A percentile compares a stretch with the other conserved stretches of the same genome.
These are phyloP conservation scores for Pomatorhinus ruficollis DNA, from an alignment of 2,113 vertebrate genomes.

Conservation along the genomic window DNA sequence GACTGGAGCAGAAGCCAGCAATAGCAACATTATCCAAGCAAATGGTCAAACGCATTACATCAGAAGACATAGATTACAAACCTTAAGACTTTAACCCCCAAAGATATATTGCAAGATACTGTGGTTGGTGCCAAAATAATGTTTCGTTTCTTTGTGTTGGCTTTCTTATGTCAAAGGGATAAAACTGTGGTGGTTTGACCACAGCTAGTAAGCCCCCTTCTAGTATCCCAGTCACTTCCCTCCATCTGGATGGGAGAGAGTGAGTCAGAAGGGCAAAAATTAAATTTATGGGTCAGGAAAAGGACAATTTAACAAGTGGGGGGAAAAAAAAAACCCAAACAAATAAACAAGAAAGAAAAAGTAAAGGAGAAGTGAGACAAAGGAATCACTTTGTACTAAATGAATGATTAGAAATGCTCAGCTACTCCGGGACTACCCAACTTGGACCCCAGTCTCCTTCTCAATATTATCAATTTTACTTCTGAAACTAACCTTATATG, in stretches of 20 bases:
- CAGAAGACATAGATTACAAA: not conserved
- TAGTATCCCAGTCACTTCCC: not conserved
- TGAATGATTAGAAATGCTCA: fast-evolving
- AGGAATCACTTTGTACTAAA: not conserved
- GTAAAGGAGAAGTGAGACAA: not conserved
- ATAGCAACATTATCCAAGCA: not conserved
- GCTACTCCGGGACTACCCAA: fast-evolving
- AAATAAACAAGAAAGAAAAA: too few species aligned
- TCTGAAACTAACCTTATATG: not conserved
- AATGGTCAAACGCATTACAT: not conserved
- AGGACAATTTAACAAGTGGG: not conserved
- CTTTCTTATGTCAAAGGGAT: not conserved
- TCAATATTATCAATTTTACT: not conserved
- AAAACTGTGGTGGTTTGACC: not conserved
- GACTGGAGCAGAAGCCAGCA: not conserved
- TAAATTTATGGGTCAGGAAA: not conserved
- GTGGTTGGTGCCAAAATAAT: not conserved
- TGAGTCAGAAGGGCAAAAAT: not conserved
- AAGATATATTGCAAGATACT: not conserved
- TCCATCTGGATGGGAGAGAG: fast-evolving
- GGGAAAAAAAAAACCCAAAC: fast-evolving
- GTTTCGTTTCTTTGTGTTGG: not conserved
- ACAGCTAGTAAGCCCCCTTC: not conserved
- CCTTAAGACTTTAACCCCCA: not conserved
- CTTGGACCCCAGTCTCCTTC: fast-evolving